phyloP scores from a whole-genome alignment of 2,888 invertebrate genomes.

The Atrina japonica region DNA sequence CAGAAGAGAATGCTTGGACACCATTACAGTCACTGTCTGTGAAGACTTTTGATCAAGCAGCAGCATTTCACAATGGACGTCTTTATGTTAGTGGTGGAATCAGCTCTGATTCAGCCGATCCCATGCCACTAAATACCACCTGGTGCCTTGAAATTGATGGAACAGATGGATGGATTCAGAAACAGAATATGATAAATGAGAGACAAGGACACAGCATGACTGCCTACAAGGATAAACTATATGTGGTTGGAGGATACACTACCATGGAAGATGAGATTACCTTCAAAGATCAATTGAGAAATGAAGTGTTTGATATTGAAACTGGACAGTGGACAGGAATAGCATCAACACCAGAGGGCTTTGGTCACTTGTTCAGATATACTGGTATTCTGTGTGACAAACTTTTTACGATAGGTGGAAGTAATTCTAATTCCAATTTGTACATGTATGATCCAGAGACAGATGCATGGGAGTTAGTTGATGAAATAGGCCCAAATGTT shows the following conservation, averaged over 20 bases:
- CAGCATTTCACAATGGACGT: conserved; percentile 57
- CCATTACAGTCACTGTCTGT: conserved; percentile 64
- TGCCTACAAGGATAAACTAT: conserved; percentile 65
- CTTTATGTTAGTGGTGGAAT: conserved; percentile 78
- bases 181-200: conserved; percentile 69
- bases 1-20: conserved; percentile 73
- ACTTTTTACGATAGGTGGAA: conserved; percentile 72
- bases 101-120: conserved; percentile 69
- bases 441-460: conserved; percentile 69
- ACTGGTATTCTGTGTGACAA: conserved; percentile 59
- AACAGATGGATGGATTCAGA: conserved; percentile 67
- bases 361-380: conserved; percentile 70
- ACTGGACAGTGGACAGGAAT: conserved; percentile 78
- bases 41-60: conserved; percentile 71
- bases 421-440: conserved; percentile 59
- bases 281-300: conserved; percentile 66
- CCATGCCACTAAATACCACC: conserved; percentile 66
- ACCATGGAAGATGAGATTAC: conserved; percentile 54
- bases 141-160: conserved; percentile 54
- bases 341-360: conserved; percentile 62
- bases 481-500: conserved; percentile 66
- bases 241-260: conserved; percentile 76
- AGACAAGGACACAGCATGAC: conserved; percentile 78
- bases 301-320: conserved; percentile 76
- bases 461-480: conserved; percentile 65